Conservation (phyloP, 2,888 invertebrate species). For the Furcula furcula region DNA sequence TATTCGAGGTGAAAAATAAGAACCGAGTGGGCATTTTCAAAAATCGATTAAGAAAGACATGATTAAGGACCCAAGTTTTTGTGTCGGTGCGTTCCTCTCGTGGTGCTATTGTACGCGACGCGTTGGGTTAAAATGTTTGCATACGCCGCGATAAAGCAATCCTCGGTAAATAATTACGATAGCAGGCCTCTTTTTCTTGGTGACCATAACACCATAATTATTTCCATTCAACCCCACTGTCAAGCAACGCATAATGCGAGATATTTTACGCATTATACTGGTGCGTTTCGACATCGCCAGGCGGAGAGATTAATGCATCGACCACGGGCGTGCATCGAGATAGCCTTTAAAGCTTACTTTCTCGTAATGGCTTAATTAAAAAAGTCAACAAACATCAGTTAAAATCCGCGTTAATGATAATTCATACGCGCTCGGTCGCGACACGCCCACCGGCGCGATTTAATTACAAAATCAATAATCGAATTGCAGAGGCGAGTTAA, state of each 20-base stretch:
- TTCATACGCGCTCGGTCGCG: slow-evolving; percentile 37
- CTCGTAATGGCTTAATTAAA: slow-evolving; percentile 52
- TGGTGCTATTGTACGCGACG: slow-evolving; percentile 39
- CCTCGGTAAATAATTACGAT: slow-evolving; percentile 68
- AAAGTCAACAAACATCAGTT: slow-evolving; percentile 52
- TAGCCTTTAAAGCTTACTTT: slow-evolving; percentile 27
- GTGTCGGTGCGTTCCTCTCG: slow-evolving; percentile 35
- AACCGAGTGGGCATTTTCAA: slow-evolving; percentile 51
- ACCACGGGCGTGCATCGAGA: slow-evolving; percentile 18
- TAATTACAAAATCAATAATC: slow-evolving; percentile 80
- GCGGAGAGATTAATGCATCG: slow-evolving; percentile 26
- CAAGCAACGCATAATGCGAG: slow-evolving; percentile 40
- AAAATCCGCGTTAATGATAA: slow-evolving; percentile 46
- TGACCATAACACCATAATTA: slow-evolving; percentile 53
- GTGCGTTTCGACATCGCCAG: slow-evolving; percentile 16
- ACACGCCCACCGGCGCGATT: slow-evolving; percentile 66
- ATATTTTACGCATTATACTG: slow-evolving; percentile 35
- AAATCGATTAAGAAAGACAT: slow-evolving; percentile 75
- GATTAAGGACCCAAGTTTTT: slow-evolving; percentile 63
- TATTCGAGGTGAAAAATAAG: slow-evolving; percentile 61
- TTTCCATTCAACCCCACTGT: slow-evolving; percentile 47
- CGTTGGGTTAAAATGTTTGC: slow-evolving; percentile 66
- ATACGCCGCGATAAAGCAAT: slow-evolving; percentile 65
- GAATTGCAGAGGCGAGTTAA: slow-evolving; percentile 63
- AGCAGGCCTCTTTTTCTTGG: slow-evolving; percentile 55